Evolutionary conservation across 1,140 invertebrate species (phyloP).

Genomic region (Drosophila gunungcola): DNA sequence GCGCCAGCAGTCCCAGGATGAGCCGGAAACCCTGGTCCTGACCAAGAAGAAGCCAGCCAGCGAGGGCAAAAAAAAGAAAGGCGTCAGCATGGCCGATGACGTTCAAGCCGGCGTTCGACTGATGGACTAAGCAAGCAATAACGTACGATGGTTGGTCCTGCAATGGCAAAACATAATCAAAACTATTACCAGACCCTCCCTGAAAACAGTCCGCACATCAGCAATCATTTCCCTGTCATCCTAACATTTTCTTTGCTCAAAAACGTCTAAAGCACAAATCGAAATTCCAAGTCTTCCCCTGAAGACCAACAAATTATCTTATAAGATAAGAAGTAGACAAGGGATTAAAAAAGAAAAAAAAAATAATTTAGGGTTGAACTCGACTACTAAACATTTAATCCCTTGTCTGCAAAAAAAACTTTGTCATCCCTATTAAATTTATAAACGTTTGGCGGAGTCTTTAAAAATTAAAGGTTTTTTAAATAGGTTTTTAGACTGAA

Average conservation of each 20-base stretch:
- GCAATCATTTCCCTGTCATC: background rate
- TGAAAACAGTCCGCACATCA: conserved; percentile 3
- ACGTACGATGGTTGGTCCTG: conserved; percentile 8
- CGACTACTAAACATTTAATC: background rate
- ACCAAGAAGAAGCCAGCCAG: conserved; percentile 64
- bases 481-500: no score
- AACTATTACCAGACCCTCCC: conserved; percentile 16
- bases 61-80: conserved; percentile 72
- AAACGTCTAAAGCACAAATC: conserved; percentile 20
- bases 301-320: conserved; percentile 20
- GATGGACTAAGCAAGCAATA: conserved; percentile 51
- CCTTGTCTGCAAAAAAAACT: background rate
- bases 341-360: no score
- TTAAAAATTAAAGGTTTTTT: background rate
- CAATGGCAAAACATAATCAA: conserved; percentile 47
- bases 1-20: conserved; percentile 62
- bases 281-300: conserved; percentile 53
- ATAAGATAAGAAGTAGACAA: conserved; percentile 7
- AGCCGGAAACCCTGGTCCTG: conserved; percentile 62
- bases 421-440: background rate
- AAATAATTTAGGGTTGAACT: no score
- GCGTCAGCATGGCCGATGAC: conserved; percentile 71
- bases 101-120: conserved; percentile 69
- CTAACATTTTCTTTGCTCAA: conserved; percentile 51
- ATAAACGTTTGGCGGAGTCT: background rate